Base-by-base conservation (phyloP, 2,113 vertebrate genomes). In the Brachirus orientalis region DNA sequence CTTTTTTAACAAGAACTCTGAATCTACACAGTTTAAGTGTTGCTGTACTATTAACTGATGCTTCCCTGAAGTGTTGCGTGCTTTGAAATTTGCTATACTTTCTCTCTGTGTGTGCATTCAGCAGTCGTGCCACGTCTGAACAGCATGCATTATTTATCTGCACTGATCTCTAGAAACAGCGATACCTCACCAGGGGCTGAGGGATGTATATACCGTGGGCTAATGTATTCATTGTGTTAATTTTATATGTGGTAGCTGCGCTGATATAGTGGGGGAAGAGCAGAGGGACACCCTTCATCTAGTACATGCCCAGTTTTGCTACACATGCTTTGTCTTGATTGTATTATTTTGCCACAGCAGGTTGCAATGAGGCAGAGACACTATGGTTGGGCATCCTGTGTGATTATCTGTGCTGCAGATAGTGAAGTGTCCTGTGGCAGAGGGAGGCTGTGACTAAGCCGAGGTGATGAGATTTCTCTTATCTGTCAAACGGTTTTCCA, bases 61-160 rank as follows among this genome's bases (percentile, higher is more conserved):
- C 16, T 54, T 14, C 18, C 33, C 7, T 35, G 11, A 63, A 68
- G 64, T 77, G 69, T 58, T 66, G 75, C 53, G 50, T 65, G 54
- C 52, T 48, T 20, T 20, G 65, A 3, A 50, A 64, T 61, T 44
- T 60, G 1, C 47, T 45, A 53, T 72, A 43, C 6, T 52, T 61
- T 66, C 46, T 47, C 46, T 47, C 20, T 69, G 47, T 46, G 20
- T 58, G 76, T 48, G 69, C 19, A 28, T 74, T 83, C 46, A 82
- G 80, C 77, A 78, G 77, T 84, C 80, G 48, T 70, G 73, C 72
- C 54, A 47, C 20, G 56, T 84, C 72, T 66, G 58, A 75, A 74
- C 76, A 50, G 33, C 63, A 64, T 88, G 74, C 44, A 86, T 89
- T 86, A 82, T 90, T 88, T 76, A 89, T 86, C 77, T 40, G 52